A percentile compares a stretch with the other conserved stretches of the same genome.
Conservation (phyloP, 2,797 vertebrate genomes). For the Myotis myotis region DNA sequence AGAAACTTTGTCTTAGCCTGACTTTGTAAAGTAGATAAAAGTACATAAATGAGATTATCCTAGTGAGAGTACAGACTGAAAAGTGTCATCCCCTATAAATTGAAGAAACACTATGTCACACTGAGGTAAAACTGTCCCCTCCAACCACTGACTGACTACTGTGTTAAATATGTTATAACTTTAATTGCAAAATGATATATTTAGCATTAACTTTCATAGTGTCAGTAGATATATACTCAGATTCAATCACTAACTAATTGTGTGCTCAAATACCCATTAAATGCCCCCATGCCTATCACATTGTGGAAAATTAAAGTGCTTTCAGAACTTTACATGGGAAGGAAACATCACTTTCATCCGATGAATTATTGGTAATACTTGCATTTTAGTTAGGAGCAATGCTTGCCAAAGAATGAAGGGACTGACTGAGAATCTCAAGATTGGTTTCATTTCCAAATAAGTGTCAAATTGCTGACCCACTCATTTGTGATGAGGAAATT, state of each 20-base stretch:
- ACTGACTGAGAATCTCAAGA: neutral
- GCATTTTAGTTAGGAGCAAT: neutral
- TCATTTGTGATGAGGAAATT: neutral
- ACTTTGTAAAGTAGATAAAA: neutral
- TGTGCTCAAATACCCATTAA: neutral
- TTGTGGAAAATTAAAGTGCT: neutral
- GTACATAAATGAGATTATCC: neutral
- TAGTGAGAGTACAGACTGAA: neutral
- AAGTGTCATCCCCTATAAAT: neutral
- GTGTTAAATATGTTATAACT: neutral
- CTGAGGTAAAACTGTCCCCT: neutral
- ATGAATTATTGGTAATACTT: neutral
- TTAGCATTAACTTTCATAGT: neutral
- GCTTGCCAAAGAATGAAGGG: neutral
- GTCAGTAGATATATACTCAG: constrained; percentile 2
- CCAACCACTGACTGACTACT: neutral
- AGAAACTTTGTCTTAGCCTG: neutral
- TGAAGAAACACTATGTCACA: neutral
- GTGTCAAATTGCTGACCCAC: neutral
- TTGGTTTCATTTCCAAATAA: neutral
- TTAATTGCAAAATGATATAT: neutral
- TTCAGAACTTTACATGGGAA: neutral
- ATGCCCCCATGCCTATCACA: neutral
- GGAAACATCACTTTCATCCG: neutral
- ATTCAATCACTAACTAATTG: neutral